These are phyloP conservation scores for Druceiella hillmani DNA, from an alignment of 2,888 invertebrate species.

Conservation along the genomic window DNA sequence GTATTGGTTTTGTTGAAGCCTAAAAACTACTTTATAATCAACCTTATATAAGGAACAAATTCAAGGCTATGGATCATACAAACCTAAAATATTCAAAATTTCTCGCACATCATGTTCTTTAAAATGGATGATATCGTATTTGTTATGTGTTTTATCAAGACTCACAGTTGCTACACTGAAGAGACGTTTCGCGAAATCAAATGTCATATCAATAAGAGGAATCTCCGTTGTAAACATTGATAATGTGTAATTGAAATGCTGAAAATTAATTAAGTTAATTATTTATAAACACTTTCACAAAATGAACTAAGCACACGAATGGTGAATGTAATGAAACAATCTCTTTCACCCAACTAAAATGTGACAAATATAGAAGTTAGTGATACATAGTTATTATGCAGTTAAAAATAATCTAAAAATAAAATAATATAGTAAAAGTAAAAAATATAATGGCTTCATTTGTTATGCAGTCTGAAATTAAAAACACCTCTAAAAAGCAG, in stretches of 20 bases:
- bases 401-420: constrained; percentile 1
- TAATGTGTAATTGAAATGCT: constrained; percentile 53
- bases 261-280: constrained; percentile 23
- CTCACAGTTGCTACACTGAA: constrained; percentile 25
- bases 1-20: too few relatives aligned
- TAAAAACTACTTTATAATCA: too few relatives aligned
- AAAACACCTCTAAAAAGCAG: too few relatives aligned
- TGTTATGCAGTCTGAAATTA: too few relatives aligned
- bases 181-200: constrained; percentile 35
- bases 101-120: constrained; percentile 44
- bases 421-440: too few relatives aligned
- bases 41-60: background rate
- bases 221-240: constrained; percentile 59
- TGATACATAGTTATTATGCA: background rate
- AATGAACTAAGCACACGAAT: background rate
- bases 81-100: constrained; percentile 45
- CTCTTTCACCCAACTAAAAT: background rate
- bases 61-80: too few relatives aligned
- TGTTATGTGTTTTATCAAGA: constrained; percentile 26
- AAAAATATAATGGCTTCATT: too few relatives aligned
- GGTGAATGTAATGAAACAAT: background rate
- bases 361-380: background rate
- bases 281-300: constrained; percentile 1
- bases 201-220: constrained; percentile 47
- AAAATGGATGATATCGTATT: constrained; percentile 32